phyloP scores from a whole-genome alignment of 2,888 invertebrate species.

The Cerceris ruficornis region DNA sequence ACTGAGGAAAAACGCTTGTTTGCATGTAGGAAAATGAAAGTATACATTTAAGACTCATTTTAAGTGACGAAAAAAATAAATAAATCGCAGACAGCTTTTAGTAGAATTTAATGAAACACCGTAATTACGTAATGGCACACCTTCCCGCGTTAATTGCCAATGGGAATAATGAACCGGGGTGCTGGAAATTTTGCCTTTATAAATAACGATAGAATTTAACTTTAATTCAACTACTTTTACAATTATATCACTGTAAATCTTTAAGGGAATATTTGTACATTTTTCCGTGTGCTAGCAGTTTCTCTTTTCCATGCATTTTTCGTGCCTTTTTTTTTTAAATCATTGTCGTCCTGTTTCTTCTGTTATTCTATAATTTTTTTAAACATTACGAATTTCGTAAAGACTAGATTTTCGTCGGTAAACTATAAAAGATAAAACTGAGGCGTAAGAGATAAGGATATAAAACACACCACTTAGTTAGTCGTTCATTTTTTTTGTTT shows the following conservation, averaged over 20 bases:
- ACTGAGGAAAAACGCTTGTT: slow-evolving; percentile 20
- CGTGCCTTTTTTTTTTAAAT: too few species aligned
- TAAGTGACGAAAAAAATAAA: slow-evolving; percentile 40
- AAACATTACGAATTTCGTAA: slow-evolving; percentile 32
- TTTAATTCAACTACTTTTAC: background rate
- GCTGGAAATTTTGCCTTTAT: background rate
- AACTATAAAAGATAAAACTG: slow-evolving; percentile 39
- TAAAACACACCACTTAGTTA: slow-evolving; percentile 38
- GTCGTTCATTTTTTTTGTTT: slow-evolving; percentile 15
- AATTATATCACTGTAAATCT: background rate
- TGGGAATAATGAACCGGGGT: too few species aligned
- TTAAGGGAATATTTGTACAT: background rate
- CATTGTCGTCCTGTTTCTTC: slow-evolving; percentile 18
- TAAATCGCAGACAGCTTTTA: slow-evolving; percentile 42
- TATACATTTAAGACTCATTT: slow-evolving; percentile 18
- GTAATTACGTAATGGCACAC: too few species aligned
- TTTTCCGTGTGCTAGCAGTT: background rate
- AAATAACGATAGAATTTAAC: background rate
- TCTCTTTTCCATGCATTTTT: background rate
- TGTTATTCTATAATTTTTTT: slow-evolving; percentile 21
- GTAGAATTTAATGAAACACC: background rate
- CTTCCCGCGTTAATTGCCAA: background rate
- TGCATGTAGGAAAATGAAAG: slow-evolving; percentile 5
- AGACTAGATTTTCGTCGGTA: slow-evolving; percentile 9
- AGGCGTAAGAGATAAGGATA: slow-evolving; percentile 37